phyloP scores from a whole-genome alignment of 2,888 invertebrate species.

The Myathropa florea region DNA sequence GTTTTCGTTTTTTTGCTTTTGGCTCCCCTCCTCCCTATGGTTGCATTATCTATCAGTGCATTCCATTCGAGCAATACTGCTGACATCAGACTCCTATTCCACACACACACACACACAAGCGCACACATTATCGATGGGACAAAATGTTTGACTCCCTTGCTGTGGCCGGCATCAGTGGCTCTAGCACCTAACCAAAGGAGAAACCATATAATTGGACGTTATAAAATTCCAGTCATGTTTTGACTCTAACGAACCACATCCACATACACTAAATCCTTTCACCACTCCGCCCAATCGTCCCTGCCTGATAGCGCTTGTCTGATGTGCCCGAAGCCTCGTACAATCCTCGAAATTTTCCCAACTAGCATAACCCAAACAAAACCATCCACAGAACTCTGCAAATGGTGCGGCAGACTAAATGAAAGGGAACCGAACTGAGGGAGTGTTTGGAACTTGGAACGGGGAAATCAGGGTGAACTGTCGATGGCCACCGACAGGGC shows the following conservation, averaged over 20 bases:
- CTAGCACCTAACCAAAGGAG: conserved; percentile 3
- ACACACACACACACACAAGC: background rate
- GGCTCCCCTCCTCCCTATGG: background rate
- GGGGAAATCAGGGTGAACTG: background rate
- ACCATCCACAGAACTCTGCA: conserved; percentile 25
- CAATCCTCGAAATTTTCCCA: conserved; percentile 49
- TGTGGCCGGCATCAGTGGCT: conserved; percentile 6
- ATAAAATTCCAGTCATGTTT: conserved; percentile 66
- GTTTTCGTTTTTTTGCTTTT: background rate
- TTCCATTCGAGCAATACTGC: conserved; percentile 5
- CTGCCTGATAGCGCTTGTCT: background rate
- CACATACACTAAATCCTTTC: background rate
- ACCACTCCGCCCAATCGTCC: background rate
- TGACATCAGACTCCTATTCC: conserved; percentile 10
- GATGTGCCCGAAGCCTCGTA: background rate
- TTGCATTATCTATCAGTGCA: conserved; percentile 39
- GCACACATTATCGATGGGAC: background rate
- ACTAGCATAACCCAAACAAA: conserved; percentile 38
- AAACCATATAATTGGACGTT: conserved; percentile 59
- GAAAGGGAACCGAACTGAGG: conserved; percentile 20
- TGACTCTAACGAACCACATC: conserved; percentile 64
- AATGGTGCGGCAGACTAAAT: conserved; percentile 19
- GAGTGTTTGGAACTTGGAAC: background rate
- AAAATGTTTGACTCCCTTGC: conserved; percentile 19
- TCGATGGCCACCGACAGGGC: background rate